A percentile compares a stretch with the other conserved stretches of the same genome.
Evolutionary conservation across 2,113 vertebrate genomes (phyloP).

Genomic region (Desmodus rotundus): DNA sequence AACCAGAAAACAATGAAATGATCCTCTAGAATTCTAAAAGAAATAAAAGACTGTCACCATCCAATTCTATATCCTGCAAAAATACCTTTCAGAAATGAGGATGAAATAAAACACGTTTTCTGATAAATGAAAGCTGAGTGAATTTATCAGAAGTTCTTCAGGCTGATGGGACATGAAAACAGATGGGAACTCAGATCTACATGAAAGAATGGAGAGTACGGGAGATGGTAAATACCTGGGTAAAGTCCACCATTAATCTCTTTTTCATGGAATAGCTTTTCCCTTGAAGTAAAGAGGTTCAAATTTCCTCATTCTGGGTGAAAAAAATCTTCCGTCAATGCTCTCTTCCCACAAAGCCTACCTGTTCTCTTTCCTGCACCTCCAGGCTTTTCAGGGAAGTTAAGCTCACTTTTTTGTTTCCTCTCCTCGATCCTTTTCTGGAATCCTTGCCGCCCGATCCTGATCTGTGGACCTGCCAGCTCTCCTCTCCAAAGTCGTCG

Average conservation of each 20-base stretch:
- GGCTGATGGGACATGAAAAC: conserved; percentile 44
- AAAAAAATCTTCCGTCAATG: neutral
- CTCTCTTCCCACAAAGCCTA: neutral
- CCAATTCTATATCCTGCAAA: conserved; percentile 45
- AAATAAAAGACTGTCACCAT: conserved; percentile 18
- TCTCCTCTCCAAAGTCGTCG: neutral
- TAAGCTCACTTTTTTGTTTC: neutral
- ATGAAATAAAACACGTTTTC: conserved; percentile 23
- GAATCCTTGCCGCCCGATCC: neutral
- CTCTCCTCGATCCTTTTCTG: neutral
- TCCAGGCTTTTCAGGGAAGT: neutral
- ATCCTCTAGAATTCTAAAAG: neutral
- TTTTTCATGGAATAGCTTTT: neutral
- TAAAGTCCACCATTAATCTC: neutral
- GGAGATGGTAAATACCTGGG: neutral
- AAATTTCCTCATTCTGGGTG: neutral
- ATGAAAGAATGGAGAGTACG: too few species aligned
- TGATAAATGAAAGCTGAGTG: conserved; percentile 11
- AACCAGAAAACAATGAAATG: neutral
- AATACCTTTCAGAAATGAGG: conserved; percentile 35
- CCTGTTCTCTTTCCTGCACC: neutral
- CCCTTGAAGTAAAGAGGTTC: neutral
- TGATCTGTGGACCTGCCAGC: neutral
- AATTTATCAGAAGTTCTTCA: conserved; percentile 48
- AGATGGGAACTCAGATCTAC: neutral